Base-by-base conservation (phyloP, 2,888 invertebrate genomes). In the Phaonia tiefii region DNA sequence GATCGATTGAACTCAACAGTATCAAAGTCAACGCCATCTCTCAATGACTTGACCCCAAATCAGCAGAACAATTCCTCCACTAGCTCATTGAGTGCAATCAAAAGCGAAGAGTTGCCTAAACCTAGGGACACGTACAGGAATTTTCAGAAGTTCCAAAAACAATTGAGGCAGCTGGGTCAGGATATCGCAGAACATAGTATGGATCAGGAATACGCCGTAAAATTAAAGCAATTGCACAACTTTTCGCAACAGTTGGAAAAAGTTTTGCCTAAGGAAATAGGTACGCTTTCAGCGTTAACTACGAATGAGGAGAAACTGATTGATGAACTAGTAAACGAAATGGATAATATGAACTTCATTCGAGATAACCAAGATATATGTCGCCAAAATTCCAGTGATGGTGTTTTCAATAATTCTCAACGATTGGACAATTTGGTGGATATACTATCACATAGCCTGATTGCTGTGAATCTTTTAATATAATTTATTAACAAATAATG, bases 241-340 rank as follows among this genome's bases (percentile, higher is more conserved):
- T 90, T 89, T 65, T 85, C 86, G 0, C 87, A 87, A 46, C 88
- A 89, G 54, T 66, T 89, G 56, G 85, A 86, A 22, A 88, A 89
- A 44, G 77, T 89, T 0, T 60, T 88, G 75, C 87, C 86, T 0
- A 49, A 83, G 1, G 83, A 85, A 0, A 81, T 75, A 0, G 79
- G 83, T 0, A 79, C 75, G 0, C 71, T 75, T 0, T 80, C 85
- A 13, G 88, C 89, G 0, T 86, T 89, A 17, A 86, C 85, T 1
- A 2, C 70, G 0, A 83, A 80, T 4, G 88, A 89, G 31, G 83
- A 86, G 51, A 39, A 11, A 0, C 85, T 83, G 20, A 70, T 89
- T 0, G 56, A 77, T 2, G 46, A 75, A 3, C 83, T 89, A 7
- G 86, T 86, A 0, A 83, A 84, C 8, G 86, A 85, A 54, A 85